Base-by-base conservation (phyloP, 2,113 vertebrate species). In the Trogon melanurus region DNA sequence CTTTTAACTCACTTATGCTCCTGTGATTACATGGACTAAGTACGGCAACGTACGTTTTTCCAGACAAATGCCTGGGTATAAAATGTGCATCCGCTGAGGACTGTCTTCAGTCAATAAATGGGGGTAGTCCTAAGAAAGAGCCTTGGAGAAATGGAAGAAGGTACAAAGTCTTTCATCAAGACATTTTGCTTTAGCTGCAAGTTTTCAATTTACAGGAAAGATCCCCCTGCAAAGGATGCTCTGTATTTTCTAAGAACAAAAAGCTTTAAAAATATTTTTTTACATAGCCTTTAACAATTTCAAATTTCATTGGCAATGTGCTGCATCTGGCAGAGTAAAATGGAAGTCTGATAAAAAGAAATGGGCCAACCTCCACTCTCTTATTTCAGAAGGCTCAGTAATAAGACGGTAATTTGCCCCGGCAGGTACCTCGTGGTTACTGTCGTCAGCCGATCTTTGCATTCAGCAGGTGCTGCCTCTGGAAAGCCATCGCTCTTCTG, bases 51-150 rank as follows among this genome's bases (percentile, higher is more conserved):
- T 53, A 69, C 13, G 25, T 15, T 83, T 81, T 78, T 65, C 85
- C 81, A 95, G 58, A 74, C 79, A 79, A 34, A 19, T 29, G 41
- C 65, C 71, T 94, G 60, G 83, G 73, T 85, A 56, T 89, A 1
- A 50, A 53, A 74, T 64, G 38, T 29, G 11, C 23, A 19, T 82
- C 84, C 57, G n/a, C n/a, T 51, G 16, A 41, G n/a, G 54, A 78
- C 21, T 74, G 44, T 61, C 66, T 86, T 79, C 61, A 86, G 2
- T 62, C 54, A 86, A 87, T 67, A 65, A 87, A 53, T 12, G 60
- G 30, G 9, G 36, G 18, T 85, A 21, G 41, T 66, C 75, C 41
- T 91, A 50, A 75, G 16, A 82, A 65, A 85, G 13, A 38, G 51
- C 4, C 3, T 57, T 48, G n/a, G 19, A 44, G 44, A 69, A 89